Evolutionary conservation across 1,140 invertebrate species (phyloP).

Genomic region (Aphis gossypii): DNA sequence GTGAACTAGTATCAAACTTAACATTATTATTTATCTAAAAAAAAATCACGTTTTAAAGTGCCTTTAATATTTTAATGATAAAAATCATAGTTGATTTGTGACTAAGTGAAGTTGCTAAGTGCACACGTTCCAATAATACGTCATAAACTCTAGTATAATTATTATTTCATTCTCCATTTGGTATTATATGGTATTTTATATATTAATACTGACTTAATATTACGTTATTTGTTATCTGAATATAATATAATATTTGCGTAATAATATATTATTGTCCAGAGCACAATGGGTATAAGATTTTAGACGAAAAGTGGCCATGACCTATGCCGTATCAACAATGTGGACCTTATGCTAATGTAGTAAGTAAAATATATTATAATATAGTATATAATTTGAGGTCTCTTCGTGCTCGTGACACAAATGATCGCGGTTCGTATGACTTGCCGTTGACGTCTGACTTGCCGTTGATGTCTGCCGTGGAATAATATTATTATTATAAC

Average conservation of each 20-base stretch:
- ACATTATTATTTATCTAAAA: neutral
- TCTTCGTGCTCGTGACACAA: neutral
- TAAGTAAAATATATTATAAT: constrained; percentile 11
- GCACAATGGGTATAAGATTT: neutral
- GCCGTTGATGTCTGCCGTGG: neutral
- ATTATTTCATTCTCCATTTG: neutral
- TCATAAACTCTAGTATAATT: neutral
- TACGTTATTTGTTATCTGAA: neutral
- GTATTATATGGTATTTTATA: no score
- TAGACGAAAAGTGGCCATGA: neutral
- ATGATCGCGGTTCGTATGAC: neutral
- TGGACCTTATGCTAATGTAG: neutral
- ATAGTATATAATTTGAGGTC: neutral
- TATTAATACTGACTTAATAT: neutral
- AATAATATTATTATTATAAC: constrained; percentile 13
- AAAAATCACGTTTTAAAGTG: neutral
- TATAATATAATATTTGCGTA: neutral
- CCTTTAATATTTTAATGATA: no score
- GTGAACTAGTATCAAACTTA: neutral
- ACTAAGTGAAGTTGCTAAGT: no score
- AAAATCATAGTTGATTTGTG: neutral
- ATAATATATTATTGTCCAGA: neutral
- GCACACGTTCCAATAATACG: neutral
- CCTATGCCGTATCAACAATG: neutral
- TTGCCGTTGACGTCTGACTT: neutral